Evolutionary conservation across 2,113 vertebrate genomes (phyloP), one percentile per base, ranked within the genome.

Genomic region (Oryzias woworae): DNA sequence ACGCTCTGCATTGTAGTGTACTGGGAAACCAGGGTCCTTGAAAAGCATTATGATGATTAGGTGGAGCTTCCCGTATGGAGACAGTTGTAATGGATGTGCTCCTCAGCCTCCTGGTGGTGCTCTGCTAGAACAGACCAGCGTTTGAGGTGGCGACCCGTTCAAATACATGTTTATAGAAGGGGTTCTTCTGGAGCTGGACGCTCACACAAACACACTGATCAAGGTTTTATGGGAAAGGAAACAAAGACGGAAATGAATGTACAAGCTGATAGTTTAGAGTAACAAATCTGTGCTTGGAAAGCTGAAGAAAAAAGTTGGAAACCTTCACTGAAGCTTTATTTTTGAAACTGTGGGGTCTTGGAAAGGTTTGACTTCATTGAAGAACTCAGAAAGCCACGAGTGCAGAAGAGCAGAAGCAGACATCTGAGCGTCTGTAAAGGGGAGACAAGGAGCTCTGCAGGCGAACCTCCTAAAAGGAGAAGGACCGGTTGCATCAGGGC

Each of bases 41-140:
- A 24, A 15, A 46, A 41, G 60, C 18, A 63, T 72, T 60, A 53
- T 4, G 5, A 2, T 44, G 52, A 77, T 70, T 53, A 69, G 14
- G 2, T 26, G 24, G 49, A 4, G 45, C 23, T 52, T 43, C 18
- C 31, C 2, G 2, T 20, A 50, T 14, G 1, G 0, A 6, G 51
- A 4, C 7, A 55, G 58, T 51, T 50, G 46, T 54, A 59, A 73
- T 53, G 41, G 77, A 54, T 61, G 58, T 42, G 3, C 69, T 66
- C 68, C 85, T 62, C 76, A 80, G 85, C 78, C 83, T 63, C 74
- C 83, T 85, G 69, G 22, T 80, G 85, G 62, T 66, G 17, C n/a
- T 57, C 2, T 1, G 31, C 49, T 23, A n/a, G 23, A 14, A n/a
- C 13, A 36, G 36, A 36, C 26, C 26, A 5, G 26, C 26, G 26